Evolutionary conservation across 2,888 invertebrate genomes (phyloP), one percentile per base, ranked within the genome.

Genomic region (Cheilosia variabilis): DNA sequence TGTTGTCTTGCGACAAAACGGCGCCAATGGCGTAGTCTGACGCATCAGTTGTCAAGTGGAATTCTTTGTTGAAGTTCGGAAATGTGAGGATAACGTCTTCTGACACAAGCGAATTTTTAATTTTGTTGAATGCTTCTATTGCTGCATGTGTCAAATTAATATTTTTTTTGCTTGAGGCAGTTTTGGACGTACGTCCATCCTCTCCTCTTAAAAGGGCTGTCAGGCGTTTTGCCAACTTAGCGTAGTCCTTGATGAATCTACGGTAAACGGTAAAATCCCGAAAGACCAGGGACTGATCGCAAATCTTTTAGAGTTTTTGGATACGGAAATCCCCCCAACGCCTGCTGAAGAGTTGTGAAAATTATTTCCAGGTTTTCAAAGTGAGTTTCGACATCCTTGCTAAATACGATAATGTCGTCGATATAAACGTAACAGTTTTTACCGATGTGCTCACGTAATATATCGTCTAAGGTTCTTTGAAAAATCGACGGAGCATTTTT

Each of bases 261-360:
- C 41, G 53, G 50, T 52, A 60, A 60, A 47, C 63, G 34, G n/a
- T n/a, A n/a, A n/a, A n/a, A n/a, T n/a, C 43, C 73, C 45, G 63
- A 73, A n/a, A 41, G 19, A 43, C 73, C 41, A 10, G 63, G 63
- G 31, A 72, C 62, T 17, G 34, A 72, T 31, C 62, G 19, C 27
- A 34, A 13, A 37, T 69, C 22, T 41, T 52, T 52, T 2, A 52
- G 7, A 47, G 27, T 69, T 69, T 4, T 2, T 2, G 15, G 15
- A n/a, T 43, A 43, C 1, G 43, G 43, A 3, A n/a, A 31, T 31
- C 7, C 7, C 6, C 7, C 27, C 5, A 31, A 7, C 5, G 27
- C 7, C 0, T 31, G 1, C 1, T 27, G 27, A 1, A 27, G 27
- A 6, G 27, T 31, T 31, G 0, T 1, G 27, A 31, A 31, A 19